Evolutionary conservation across 2,888 invertebrate genomes (phyloP).

Genomic region (Trypoxylon attenuatum): DNA sequence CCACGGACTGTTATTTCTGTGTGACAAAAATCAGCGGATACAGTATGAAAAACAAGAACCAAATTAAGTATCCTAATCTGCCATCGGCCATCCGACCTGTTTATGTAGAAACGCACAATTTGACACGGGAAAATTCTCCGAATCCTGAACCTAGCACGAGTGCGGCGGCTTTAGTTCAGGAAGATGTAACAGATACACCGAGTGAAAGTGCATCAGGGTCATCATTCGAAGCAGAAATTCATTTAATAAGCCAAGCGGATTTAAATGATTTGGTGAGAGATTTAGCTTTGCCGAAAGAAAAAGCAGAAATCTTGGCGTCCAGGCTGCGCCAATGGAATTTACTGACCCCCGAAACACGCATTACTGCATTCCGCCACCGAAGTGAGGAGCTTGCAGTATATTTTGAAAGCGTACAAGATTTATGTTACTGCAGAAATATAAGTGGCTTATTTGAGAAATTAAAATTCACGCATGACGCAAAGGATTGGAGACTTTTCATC

Average conservation of each 20-base stretch:
- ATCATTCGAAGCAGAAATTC: neutral
- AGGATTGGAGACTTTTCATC: slow-evolving; percentile 58
- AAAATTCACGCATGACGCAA: slow-evolving; percentile 13
- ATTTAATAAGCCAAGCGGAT: neutral
- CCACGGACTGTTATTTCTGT: neutral
- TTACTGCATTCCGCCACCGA: slow-evolving; percentile 28
- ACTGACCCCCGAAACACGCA: slow-evolving; percentile 14
- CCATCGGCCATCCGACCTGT: neutral
- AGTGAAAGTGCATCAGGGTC: neutral
- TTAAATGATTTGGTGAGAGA: slow-evolving; percentile 39
- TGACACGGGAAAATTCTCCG: no score
- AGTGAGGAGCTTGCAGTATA: slow-evolving; percentile 10
- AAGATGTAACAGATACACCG: no score
- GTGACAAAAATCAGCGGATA: neutral
- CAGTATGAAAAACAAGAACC: neutral
- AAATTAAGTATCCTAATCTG: neutral
- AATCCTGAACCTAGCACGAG: no score
- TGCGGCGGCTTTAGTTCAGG: no score
- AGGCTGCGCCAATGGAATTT: slow-evolving; percentile 42
- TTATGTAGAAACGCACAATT: neutral
- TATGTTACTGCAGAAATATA: slow-evolving; percentile 31
- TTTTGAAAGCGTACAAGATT: slow-evolving; percentile 17
- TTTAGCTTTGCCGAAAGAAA: slow-evolving; percentile 45
- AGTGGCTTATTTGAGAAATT: slow-evolving; percentile 22
- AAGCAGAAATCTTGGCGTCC: slow-evolving; percentile 39